A percentile compares a stretch with the other conserved stretches of the same genome.
Conservation (phyloP, 2,797 vertebrate species). For the Erethizon dorsatum region DNA sequence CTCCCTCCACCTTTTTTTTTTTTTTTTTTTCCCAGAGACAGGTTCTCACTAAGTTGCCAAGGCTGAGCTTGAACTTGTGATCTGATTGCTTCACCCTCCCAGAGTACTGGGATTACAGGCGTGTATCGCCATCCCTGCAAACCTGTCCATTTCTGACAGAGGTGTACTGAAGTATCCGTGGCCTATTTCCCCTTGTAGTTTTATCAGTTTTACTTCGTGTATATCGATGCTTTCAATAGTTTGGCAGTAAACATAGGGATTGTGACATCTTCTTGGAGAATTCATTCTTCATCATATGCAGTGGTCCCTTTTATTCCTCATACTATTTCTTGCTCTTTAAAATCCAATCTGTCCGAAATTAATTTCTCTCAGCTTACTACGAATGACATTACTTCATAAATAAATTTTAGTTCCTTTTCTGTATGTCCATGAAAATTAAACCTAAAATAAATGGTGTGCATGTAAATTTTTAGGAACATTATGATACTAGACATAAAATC, state of each 20-base stretch:
- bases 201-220: background rate
- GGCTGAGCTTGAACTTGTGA: background rate
- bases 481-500: conserved; percentile 39
- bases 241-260: background rate
- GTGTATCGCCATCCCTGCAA: background rate
- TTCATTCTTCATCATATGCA: background rate
- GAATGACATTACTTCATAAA: background rate
- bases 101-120: background rate
- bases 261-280: background rate
- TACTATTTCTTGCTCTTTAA: background rate
- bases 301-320: background rate
- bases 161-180: background rate
- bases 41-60: background rate
- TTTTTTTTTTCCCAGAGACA: background rate
- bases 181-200: background rate
- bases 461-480: background rate
- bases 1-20: background rate
- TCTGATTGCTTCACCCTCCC: background rate
- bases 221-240: background rate
- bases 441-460: background rate
- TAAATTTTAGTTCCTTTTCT: conserved; percentile 33
- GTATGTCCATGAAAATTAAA: conserved; percentile 22
- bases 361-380: background rate
- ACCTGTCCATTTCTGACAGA: background rate
- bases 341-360: background rate